phyloP scores from a whole-genome alignment of 2,797 vertebrate genomes.

The Platyrinchus mystaceus region DNA sequence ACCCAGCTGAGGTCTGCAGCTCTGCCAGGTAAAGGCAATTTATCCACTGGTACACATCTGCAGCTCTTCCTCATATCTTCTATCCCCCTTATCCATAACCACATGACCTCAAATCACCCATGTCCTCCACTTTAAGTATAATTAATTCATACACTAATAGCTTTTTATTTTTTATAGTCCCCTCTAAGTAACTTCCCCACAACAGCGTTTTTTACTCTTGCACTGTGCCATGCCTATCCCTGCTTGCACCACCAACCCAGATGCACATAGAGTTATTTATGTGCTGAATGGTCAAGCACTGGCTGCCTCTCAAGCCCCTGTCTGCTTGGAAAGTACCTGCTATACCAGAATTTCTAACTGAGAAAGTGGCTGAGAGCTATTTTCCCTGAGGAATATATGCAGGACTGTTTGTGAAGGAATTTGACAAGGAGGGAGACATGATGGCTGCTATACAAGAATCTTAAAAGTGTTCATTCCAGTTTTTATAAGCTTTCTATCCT shows the following conservation, averaged over 20 bases:
- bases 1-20: background rate
- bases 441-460: background rate
- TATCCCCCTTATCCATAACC: background rate
- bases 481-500: background rate
- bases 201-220: background rate
- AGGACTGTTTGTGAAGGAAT: background rate
- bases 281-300: background rate
- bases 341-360: background rate
- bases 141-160: background rate
- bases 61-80: background rate
- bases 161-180: background rate
- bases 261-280: background rate
- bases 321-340: background rate
- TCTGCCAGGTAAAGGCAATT: background rate
- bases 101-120: background rate
- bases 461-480: background rate
- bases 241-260: background rate
- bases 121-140: background rate
- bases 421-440: background rate
- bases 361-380: background rate
- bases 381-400: background rate
- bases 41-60: background rate
- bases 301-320: background rate
- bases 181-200: background rate
- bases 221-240: accelerated